Conservation (phyloP, 2,113 vertebrate species). For the Microcebus lehilahytsara region DNA sequence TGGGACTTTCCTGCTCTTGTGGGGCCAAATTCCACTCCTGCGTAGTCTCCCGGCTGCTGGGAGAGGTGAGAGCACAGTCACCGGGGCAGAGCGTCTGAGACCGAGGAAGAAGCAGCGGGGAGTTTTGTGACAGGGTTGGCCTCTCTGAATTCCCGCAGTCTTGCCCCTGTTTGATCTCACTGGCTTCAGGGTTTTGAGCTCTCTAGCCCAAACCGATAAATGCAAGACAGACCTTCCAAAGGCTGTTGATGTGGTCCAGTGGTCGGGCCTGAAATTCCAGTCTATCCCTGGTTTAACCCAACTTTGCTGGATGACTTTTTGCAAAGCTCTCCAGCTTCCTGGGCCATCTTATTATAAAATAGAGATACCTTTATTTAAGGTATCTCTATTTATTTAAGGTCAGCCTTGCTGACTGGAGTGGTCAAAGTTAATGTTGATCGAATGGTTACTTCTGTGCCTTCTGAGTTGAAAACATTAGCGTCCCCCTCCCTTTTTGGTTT, state of each 20-base stretch:
- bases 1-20: slow-evolving; percentile 51
- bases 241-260: slow-evolving; percentile 35
- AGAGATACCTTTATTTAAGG: background rate
- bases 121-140: slow-evolving; percentile 27
- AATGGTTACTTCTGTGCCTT: background rate
- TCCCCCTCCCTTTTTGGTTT: background rate
- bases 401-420: background rate
- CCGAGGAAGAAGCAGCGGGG: slow-evolving; percentile 48
- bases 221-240: slow-evolving; percentile 28
- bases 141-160: slow-evolving; percentile 27
- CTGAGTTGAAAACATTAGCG: background rate
- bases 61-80: slow-evolving; percentile 34
- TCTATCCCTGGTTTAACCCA: slow-evolving; percentile 56
- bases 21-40: slow-evolving; percentile 28
- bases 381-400: no score
- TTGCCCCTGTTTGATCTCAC: background rate
- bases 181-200: slow-evolving; percentile 46
- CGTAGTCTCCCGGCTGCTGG: background rate
- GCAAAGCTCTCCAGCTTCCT: background rate
- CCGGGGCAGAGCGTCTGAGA: slow-evolving; percentile 50
- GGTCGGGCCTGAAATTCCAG: slow-evolving; percentile 33
- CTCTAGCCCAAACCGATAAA: slow-evolving; percentile 52
- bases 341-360: background rate
- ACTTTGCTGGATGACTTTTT: background rate
- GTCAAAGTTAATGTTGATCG: background rate